These are phyloP conservation scores for Campopleginae sp. DNA, from an alignment of 2,888 invertebrate species.

Conservation along the genomic window DNA sequence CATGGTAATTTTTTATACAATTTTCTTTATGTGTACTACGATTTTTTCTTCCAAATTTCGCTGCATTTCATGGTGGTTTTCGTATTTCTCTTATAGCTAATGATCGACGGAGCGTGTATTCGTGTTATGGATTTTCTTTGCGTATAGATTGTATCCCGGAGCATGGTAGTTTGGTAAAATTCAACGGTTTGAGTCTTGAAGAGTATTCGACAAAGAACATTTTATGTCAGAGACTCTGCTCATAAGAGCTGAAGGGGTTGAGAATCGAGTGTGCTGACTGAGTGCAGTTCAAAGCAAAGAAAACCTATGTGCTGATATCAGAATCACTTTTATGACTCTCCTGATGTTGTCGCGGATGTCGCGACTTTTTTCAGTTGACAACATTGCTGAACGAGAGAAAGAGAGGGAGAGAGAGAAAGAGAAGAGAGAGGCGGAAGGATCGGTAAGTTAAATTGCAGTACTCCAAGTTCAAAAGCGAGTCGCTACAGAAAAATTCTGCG, in stretches of 20 bases:
- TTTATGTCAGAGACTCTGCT: not conserved
- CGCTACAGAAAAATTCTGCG: slow-evolving; percentile 31
- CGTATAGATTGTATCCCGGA: too few relatives aligned
- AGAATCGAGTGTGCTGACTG: slow-evolving; percentile 45
- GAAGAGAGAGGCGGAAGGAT: slow-evolving; percentile 22
- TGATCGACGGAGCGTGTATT: too few relatives aligned
- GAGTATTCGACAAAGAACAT: not conserved
- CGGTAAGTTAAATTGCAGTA: slow-evolving; percentile 48
- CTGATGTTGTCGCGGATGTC: slow-evolving; percentile 15
- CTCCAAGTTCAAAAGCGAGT: slow-evolving; percentile 50
- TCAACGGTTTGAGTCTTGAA: not conserved
- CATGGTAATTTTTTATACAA: too few relatives aligned
- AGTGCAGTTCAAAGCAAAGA: slow-evolving; percentile 55
- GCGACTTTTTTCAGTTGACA: slow-evolving; percentile 14
- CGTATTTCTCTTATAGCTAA: too few relatives aligned
- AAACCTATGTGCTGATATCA: slow-evolving; percentile 13
- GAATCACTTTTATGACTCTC: slow-evolving; percentile 41
- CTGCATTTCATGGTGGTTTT: too few relatives aligned
- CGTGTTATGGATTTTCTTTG: too few relatives aligned
- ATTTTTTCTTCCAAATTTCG: too few relatives aligned
- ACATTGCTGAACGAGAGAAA: slow-evolving; percentile 17
- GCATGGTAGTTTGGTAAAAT: not conserved
- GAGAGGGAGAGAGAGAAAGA: slow-evolving; percentile 11
- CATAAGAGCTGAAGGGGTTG: slow-evolving; percentile 3
- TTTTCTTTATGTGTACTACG: too few relatives aligned